Evolutionary conservation across 1,140 invertebrate genomes (phyloP), one percentile per base, ranked within the genome.

Genomic region (Mycetomoellerius zeteki): DNA sequence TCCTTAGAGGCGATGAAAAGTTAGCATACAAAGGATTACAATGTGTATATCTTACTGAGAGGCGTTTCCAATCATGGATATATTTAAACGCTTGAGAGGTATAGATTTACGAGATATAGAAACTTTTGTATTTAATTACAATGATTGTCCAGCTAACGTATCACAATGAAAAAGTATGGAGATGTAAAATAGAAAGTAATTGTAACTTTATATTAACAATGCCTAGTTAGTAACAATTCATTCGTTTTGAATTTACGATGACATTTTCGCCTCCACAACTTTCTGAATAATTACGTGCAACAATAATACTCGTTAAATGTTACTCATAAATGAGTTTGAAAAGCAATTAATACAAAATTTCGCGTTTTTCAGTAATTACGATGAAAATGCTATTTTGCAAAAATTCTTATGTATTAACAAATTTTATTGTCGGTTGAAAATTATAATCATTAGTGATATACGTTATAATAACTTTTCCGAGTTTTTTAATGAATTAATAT

Each of bases 271-370:
- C 24, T 54, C 5, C 27, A 54, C 14, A 24, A 7, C 7, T 14
- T 67, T 69, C 3, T 24, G 21, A 80, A 27, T 69, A 52, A 78
- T 43, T 78, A 30, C 10, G 19, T 10, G 7, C 16, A 72, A 50
- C 21, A 37, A 7, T 7, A 60, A 58, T 3, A 33, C 21, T 4
- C 19, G 3, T 58, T 37, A 73, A 54, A 30, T 56, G 27, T 54
- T n/a, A 54, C 2, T 12, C n/a, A 37, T 33, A 75, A 10, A 33
- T 30, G 2, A 73, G 2, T 5, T 52, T 30, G 10, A 75, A 58
- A 54, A n/a, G 14, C 2, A 10, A 73, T 0, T 27, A 75, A 75
- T 56, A 21, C 37, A 30, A 58, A 75, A 58, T n/a, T 75, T 56
- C 6, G 7, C 19, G 0, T 75, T 33, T 75, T 73, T 0, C 8